These are phyloP conservation scores for Coenonympha arcania DNA, from an alignment of 2,888 invertebrate genomes.

Conservation along the genomic window DNA sequence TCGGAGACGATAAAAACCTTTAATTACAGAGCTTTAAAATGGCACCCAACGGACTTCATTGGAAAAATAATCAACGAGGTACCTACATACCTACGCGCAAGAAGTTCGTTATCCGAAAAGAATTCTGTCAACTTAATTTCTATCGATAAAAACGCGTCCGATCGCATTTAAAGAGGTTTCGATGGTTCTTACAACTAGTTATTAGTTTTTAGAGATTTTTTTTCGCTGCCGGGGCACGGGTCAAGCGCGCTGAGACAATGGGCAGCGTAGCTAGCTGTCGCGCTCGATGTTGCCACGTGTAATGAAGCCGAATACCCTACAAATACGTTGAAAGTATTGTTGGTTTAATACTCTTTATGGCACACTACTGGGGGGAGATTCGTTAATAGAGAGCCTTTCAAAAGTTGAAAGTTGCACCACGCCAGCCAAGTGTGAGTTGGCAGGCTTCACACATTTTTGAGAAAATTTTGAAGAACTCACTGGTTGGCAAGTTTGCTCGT, in stretches of 20 bases:
- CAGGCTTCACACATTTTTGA: no score
- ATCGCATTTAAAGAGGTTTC: constrained; percentile 50
- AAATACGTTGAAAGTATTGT: neutral
- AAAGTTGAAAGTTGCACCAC: no score
- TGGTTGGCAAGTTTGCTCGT: no score
- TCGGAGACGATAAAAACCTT: constrained; percentile 18
- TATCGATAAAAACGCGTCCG: constrained; percentile 42
- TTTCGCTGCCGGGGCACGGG: constrained; percentile 70
- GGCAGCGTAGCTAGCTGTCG: constrained; percentile 38
- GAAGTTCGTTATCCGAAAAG: constrained; percentile 18
- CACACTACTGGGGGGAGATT: no score
- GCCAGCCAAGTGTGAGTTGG: no score
- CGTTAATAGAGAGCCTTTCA: no score
- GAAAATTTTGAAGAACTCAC: no score
- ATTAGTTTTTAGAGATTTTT: constrained; percentile 56
- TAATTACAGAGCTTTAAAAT: constrained; percentile 23
- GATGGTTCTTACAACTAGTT: constrained; percentile 45
- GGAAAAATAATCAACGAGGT: constrained; percentile 22
- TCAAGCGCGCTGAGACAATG: constrained; percentile 70
- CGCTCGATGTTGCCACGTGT: neutral
- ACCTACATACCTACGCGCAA: no score
- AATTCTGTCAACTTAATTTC: constrained; percentile 23
- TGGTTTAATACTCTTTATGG: neutral
- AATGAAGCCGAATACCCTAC: neutral
- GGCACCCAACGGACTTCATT: constrained; percentile 22